Percentiles rank a stretch among this genome's conserved stretches.
Conservation (phyloP, 2,797 vertebrate genomes). For the Miichthys miiuy region DNA sequence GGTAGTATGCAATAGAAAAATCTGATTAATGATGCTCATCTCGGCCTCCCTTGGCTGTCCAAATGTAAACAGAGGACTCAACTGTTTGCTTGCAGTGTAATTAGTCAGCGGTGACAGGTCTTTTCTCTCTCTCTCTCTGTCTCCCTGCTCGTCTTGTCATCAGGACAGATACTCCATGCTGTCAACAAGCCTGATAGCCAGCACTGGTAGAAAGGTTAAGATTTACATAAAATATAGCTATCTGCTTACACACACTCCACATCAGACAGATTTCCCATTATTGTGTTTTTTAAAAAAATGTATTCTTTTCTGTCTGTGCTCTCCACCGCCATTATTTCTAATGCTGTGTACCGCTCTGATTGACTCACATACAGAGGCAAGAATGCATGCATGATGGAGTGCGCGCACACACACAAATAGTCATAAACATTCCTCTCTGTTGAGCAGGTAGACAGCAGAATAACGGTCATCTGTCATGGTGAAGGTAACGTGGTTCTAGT, state of each 20-base stretch:
- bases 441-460: conserved; percentile 59
- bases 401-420: conserved; percentile 34
- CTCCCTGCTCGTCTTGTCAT: conserved; percentile 72
- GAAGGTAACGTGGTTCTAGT: conserved; percentile 38
- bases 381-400: conserved; percentile 52
- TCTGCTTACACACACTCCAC: conserved; percentile 69
- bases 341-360: conserved; percentile 41
- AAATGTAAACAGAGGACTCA: conserved; percentile 82
- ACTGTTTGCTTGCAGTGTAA: conserved; percentile 79
- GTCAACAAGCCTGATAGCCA: conserved; percentile 80
- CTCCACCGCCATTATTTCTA: conserved; percentile 31
- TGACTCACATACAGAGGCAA: conserved; percentile 41
- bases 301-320: conserved; percentile 19
- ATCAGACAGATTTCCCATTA: conserved; percentile 64
- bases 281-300: conserved; percentile 5
- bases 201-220: conserved; percentile 75
- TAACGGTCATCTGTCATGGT: conserved; percentile 60
- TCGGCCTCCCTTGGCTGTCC: conserved; percentile 73
- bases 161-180: conserved; percentile 74
- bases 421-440: conserved; percentile 65
- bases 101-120: conserved; percentile 80
- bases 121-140: conserved; percentile 66
- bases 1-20: conserved; percentile 64
- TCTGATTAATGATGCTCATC: conserved; percentile 83
- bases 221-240: conserved; percentile 82